Conservation (phyloP, 2,113 vertebrate genomes). For the Rhinoderma darwinii region DNA sequence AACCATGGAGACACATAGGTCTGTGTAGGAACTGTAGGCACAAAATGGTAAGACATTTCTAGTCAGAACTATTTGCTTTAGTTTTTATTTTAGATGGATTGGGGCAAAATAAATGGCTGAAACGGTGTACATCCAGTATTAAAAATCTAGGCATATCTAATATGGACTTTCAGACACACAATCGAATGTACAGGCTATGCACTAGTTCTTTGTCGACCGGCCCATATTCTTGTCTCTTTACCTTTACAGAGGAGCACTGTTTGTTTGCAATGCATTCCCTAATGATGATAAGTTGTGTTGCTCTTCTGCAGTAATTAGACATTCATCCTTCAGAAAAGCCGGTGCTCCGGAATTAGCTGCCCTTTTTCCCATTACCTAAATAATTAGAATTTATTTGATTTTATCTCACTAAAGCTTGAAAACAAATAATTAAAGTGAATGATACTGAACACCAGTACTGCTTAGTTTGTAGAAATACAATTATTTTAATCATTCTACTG, state of each 20-base stretch:
- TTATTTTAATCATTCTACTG: constrained; percentile 51
- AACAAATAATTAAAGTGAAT: constrained; percentile 59
- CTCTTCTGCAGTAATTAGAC: constrained; percentile 41
- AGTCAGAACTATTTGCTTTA: no score
- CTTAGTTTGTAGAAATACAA: constrained; percentile 56
- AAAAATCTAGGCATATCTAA: background rate
- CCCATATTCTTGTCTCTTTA: background rate
- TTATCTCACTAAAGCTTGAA: constrained; percentile 36
- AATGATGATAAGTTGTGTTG: constrained; percentile 57
- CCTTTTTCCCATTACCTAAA: constrained; percentile 48
- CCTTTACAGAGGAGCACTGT: background rate
- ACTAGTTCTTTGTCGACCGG: background rate
- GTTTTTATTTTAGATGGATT: no score
- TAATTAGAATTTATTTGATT: constrained; percentile 59
- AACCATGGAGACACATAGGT: no score
- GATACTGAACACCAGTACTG: constrained; percentile 25
- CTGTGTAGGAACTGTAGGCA: no score
- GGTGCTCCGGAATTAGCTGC: constrained; percentile 24
- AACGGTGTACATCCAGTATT: background rate
- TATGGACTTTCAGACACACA: background rate
- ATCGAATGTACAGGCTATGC: background rate
- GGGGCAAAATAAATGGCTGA: no score
- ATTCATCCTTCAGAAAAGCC: constrained; percentile 47
- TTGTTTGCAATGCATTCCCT: constrained; percentile 13
- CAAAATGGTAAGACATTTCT: no score